Conservation (phyloP, 2,797 vertebrate genomes). For the Hoplostethus atlanticus region DNA sequence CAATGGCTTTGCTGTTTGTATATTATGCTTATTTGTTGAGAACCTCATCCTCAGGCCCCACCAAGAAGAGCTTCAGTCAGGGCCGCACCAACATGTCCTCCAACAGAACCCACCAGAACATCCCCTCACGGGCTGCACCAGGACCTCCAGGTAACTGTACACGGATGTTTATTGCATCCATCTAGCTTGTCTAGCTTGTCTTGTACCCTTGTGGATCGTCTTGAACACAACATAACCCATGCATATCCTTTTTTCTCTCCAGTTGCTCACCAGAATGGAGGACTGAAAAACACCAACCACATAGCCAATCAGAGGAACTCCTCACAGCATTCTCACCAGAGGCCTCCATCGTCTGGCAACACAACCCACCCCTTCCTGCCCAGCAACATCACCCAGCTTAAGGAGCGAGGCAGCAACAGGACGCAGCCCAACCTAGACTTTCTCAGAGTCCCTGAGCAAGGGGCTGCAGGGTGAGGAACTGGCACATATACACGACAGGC, state of each 20-base stretch:
- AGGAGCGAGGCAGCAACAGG: slow-evolving; percentile 79
- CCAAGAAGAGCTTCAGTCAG: slow-evolving; percentile 84
- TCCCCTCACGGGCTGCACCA: slow-evolving; percentile 90
- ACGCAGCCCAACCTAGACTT: slow-evolving; percentile 92
- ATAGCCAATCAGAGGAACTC: slow-evolving; percentile 80
- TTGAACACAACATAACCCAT: background rate
- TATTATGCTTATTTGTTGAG: slow-evolving; percentile 3
- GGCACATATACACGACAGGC: background rate
- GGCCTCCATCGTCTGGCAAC: slow-evolving; percentile 56
- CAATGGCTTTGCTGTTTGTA: no score
- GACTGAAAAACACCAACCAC: slow-evolving; percentile 84
- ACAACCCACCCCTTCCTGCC: slow-evolving; percentile 88
- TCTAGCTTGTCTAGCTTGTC: background rate
- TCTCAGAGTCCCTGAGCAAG: slow-evolving; percentile 95
- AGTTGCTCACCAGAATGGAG: slow-evolving; percentile 93
- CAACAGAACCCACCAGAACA: slow-evolving; percentile 80
- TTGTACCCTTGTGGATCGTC: background rate
- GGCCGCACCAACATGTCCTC: slow-evolving; percentile 68
- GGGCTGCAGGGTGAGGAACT: slow-evolving; percentile 94
- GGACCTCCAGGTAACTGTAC: slow-evolving; percentile 91
- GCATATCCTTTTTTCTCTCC: background rate
- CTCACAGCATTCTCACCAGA: slow-evolving; percentile 82
- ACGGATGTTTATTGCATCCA: background rate
- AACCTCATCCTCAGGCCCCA: slow-evolving; percentile 87
- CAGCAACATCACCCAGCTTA: slow-evolving; percentile 77